Percentiles rank a stretch among this genome's conserved stretches.
phyloP scores from a whole-genome alignment of 2,113 vertebrate species.

The Hiodon alosoides region DNA sequence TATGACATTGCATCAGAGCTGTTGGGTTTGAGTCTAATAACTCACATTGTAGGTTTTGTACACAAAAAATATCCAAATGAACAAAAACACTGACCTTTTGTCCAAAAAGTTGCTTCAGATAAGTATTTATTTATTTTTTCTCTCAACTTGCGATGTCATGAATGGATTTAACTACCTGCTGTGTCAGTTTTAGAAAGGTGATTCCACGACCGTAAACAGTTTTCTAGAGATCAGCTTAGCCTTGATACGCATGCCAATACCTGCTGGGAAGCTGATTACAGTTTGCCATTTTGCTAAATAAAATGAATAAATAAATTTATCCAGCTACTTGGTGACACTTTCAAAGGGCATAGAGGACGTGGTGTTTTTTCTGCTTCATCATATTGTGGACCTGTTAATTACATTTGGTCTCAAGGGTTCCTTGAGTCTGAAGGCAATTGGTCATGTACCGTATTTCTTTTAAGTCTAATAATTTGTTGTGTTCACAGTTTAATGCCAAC shows the following conservation, averaged over 20 bases:
- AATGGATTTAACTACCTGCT: conserved; percentile 47
- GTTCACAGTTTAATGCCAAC: too few relatives aligned
- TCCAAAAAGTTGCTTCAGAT: conserved; percentile 23
- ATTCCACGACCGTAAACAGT: conserved; percentile 57
- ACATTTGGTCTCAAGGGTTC: neutral
- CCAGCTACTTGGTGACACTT: conserved; percentile 41
- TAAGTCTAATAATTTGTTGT: too few relatives aligned
- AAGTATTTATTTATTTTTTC: conserved; percentile 12
- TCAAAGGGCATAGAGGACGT: neutral
- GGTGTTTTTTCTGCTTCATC: neutral
- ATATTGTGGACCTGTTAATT: neutral
- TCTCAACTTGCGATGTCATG: conserved; percentile 41
- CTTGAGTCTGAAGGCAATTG: neutral
- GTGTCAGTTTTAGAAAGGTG: conserved; percentile 33
- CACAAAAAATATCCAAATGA: conserved; percentile 10
- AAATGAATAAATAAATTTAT: conserved; percentile 34
- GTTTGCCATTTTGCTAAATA: conserved; percentile 47
- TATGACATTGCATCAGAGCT: conserved; percentile 44
- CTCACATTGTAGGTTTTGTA: neutral
- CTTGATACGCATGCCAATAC: conserved; percentile 55
- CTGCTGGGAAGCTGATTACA: conserved; percentile 57
- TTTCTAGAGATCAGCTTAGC: conserved; percentile 49
- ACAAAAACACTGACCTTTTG: conserved; percentile 29
- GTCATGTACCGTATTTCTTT: neutral
- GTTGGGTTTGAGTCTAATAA: neutral